Percentiles rank a stretch among this genome's conserved stretches.
Conservation (phyloP, 2,797 vertebrate genomes). For the Novumbra hubbsi region DNA sequence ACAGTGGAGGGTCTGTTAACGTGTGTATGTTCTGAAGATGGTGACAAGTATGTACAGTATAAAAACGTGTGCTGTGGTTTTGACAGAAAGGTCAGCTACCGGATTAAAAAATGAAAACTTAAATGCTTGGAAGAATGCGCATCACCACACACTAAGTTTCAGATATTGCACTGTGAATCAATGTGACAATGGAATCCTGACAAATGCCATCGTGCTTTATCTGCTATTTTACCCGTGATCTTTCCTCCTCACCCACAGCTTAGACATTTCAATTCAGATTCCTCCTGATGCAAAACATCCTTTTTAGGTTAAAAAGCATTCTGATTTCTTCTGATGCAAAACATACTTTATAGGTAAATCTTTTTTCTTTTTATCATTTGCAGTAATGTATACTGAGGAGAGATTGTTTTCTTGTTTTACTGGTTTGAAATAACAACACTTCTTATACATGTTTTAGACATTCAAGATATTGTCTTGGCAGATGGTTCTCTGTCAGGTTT, state of each 20-base stretch:
- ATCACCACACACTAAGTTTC: background rate
- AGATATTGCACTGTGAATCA: background rate
- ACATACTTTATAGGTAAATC: background rate
- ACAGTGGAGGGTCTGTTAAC: no score
- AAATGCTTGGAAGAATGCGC: background rate
- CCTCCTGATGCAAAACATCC: background rate
- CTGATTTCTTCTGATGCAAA: background rate
- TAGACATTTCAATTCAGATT: constrained; percentile 2
- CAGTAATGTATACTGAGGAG: background rate
- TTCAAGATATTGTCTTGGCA: background rate
- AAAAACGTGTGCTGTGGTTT: no score
- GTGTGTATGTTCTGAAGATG: no score
- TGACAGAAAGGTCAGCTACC: no score
- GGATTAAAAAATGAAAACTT: no score
- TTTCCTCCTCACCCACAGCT: constrained; percentile 12
- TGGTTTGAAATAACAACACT: no score
- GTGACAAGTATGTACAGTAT: no score
- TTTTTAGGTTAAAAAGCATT: background rate
- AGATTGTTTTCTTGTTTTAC: no score
- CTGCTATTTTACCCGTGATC: constrained; percentile 6
- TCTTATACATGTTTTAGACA: no score
- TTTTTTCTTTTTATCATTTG: no score
- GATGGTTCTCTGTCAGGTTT: no score
- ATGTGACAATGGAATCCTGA: background rate
- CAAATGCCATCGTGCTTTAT: background rate